Conservation (phyloP, 2,113 vertebrate species). For the Greenwoodochromis staneri region DNA sequence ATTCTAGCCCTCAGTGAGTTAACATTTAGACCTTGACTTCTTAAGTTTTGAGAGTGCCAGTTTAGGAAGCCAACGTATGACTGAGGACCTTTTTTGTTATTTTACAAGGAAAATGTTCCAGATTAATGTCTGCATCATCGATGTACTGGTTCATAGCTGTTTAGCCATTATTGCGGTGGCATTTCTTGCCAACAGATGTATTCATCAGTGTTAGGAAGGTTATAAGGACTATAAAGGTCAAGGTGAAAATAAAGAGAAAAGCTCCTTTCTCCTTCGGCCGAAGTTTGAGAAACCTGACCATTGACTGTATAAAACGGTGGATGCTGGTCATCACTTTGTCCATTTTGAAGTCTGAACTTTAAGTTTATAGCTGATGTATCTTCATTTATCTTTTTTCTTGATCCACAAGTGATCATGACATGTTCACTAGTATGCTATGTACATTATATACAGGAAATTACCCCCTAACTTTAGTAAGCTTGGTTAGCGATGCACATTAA, state of each 20-base stretch:
- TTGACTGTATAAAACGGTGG: not conserved
- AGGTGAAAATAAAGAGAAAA: not conserved
- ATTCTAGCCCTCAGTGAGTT: not conserved
- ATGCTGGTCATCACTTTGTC: not conserved
- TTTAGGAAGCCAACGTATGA: not conserved
- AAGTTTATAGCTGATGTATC: not conserved
- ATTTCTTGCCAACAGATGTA: not conserved
- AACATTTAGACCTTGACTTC: not conserved
- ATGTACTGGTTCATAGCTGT: not conserved
- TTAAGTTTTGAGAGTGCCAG: not conserved
- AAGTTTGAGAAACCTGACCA: not conserved
- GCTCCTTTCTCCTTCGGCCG: rapidly evolving
- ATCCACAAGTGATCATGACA: not conserved
- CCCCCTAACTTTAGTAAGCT: not conserved
- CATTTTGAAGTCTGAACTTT: not conserved
- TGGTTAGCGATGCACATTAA: not conserved
- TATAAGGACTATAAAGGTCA: not conserved
- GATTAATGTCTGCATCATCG: not conserved
- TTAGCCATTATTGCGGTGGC: not conserved
- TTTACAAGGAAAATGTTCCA: not conserved
- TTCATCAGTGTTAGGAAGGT: not conserved
- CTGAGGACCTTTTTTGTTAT: not conserved
- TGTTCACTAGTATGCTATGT: not conserved
- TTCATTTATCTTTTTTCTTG: not conserved
- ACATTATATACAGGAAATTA: not conserved